Conservation (phyloP, 2,888 invertebrate species). For the Acholoe squamosa region DNA sequence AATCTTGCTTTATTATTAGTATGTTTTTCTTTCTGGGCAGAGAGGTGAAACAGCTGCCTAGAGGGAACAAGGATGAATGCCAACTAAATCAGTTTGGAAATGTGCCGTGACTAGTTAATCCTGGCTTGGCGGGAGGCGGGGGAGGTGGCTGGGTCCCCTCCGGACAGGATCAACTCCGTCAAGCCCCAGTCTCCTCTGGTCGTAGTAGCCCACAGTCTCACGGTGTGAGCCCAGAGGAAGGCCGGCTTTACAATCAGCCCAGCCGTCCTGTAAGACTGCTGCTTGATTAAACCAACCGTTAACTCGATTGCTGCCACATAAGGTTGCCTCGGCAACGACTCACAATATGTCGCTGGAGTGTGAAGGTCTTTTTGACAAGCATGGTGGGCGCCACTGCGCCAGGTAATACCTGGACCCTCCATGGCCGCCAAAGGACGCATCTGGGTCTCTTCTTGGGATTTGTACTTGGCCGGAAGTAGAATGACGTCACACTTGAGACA, state of each 20-base stretch:
- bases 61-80: background rate
- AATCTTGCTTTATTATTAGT: no score
- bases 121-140: background rate
- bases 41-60: background rate
- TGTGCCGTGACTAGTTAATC: constrained; percentile 10
- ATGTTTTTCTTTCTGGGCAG: no score
- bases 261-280: constrained; percentile 1
- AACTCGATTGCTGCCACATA: constrained; percentile 41
- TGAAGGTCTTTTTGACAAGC: constrained; percentile 33
- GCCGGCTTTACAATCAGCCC: constrained; percentile 26
- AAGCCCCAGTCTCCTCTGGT: background rate
- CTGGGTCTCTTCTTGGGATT: no score
- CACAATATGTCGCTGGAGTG: constrained; percentile 24
- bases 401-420: constrained; percentile 7
- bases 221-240: background rate
- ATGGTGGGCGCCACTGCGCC: background rate
- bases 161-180: background rate
- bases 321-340: constrained; percentile 21
- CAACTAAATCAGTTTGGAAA: constrained; percentile 23
- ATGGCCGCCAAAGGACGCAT: background rate
- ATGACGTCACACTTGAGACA: no score
- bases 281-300: constrained; percentile 29
- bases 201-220: background rate
- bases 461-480: no score
- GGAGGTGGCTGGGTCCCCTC: constrained; percentile 19